phyloP scores from a whole-genome alignment of 37 sponge, comb jelly and placozoan genomes.

The Petrosia ficiformis region DNA sequence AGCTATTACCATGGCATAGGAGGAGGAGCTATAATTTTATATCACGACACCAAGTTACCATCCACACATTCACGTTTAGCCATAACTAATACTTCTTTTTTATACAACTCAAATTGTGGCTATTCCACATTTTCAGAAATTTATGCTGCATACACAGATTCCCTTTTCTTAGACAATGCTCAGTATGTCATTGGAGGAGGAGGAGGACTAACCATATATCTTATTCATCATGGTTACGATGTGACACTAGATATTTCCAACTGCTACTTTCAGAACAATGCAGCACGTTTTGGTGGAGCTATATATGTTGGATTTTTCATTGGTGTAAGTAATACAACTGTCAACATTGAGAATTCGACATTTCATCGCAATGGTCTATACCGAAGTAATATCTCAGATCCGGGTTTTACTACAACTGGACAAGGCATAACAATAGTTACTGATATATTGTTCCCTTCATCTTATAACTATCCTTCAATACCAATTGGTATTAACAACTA shows the following conservation, averaged over 20 bases:
- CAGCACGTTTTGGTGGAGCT: constrained; percentile 34
- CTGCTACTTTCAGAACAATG: constrained; percentile 37
- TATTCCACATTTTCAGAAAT: not conserved
- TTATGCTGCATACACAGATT: not conserved
- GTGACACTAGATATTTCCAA: constrained; percentile 15
- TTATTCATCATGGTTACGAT: constrained; percentile 19
- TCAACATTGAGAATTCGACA: constrained; percentile 25
- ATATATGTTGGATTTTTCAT: constrained; percentile 24
- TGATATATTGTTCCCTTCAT: not conserved
- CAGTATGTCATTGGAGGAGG: constrained; percentile 31
- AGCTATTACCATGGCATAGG: not conserved
- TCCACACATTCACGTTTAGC: not conserved
- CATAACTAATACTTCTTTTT: constrained; percentile 19
- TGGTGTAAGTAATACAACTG: constrained; percentile 3
- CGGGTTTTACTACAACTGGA: not conserved
- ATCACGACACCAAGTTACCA: not conserved
- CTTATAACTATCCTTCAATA: not conserved
- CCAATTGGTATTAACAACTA: not conserved
- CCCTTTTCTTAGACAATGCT: too few species aligned
- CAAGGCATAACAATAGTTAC: not conserved
- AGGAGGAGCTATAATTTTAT: not conserved
- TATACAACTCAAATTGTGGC: constrained; percentile 41
- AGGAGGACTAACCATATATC: constrained; percentile 42
- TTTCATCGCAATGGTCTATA: constrained; percentile 19
- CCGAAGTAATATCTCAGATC: not conserved